phyloP scores from a whole-genome alignment of 2,113 vertebrate species.

The Brachypodius melanocephalos region DNA sequence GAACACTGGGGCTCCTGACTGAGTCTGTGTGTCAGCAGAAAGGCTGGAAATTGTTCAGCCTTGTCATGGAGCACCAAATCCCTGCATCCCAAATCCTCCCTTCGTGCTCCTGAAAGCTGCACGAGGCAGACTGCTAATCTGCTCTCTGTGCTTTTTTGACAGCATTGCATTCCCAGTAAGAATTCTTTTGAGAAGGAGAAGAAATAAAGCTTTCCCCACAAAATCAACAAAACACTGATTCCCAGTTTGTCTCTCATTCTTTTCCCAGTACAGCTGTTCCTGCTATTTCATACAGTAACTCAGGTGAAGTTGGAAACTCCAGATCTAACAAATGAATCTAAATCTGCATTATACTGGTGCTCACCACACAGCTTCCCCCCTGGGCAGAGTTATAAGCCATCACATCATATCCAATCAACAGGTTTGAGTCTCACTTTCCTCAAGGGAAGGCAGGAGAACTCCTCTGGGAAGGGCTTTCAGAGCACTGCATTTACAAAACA shows the following conservation, averaged over 20 bases:
- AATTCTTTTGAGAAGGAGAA: background rate
- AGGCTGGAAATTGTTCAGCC: background rate
- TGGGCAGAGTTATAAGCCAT: background rate
- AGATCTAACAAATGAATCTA: background rate
- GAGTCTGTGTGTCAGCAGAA: background rate
- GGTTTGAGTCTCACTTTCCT: background rate
- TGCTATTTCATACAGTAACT: background rate
- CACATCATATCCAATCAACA: background rate
- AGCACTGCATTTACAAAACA: background rate
- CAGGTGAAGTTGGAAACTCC: background rate
- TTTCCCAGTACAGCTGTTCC: background rate
- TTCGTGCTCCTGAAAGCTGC: background rate
- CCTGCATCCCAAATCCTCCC: background rate
- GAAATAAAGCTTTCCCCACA: background rate
- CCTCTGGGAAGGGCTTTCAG: background rate
- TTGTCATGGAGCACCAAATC: fast-evolving
- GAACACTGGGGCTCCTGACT: background rate
- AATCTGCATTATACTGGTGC: background rate
- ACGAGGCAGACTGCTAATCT: background rate
- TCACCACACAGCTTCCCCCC: background rate
- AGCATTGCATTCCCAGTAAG: background rate
- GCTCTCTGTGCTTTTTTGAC: background rate
- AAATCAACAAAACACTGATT: background rate
- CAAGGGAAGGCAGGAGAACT: background rate
- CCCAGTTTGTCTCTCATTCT: fast-evolving